Evolutionary conservation across 2,888 invertebrate species (phyloP).

Genomic region (Hirtodrosophila confusa): DNA sequence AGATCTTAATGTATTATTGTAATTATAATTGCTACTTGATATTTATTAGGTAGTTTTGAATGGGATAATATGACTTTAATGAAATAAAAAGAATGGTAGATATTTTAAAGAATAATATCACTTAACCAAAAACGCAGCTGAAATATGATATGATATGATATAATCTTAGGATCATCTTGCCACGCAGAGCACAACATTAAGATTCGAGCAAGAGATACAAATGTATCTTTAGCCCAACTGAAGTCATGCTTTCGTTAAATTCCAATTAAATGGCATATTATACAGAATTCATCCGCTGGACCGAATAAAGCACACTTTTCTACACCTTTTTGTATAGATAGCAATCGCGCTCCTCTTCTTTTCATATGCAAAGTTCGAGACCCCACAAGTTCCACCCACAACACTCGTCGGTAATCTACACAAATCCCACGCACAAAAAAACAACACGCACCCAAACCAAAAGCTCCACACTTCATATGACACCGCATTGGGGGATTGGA

Average conservation of each 20-base stretch:
- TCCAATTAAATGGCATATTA: no score
- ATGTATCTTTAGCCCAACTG: no score
- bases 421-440: slow-evolving; percentile 51
- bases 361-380: slow-evolving; percentile 28
- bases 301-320: slow-evolving; percentile 1
- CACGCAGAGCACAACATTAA: not conserved
- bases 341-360: slow-evolving; percentile 2
- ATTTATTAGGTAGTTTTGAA: no score
- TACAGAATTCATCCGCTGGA: no score
- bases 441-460: slow-evolving; percentile 43
- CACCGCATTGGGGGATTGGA: slow-evolving; percentile 9
- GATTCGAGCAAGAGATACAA: no score
- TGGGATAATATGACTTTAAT: no score
- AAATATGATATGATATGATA: slow-evolving; percentile 18
- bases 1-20: not conserved
- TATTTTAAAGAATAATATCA: not conserved
- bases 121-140: not conserved
- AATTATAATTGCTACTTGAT: no score
- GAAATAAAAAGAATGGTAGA: not conserved
- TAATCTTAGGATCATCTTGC: not conserved
- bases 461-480: slow-evolving; percentile 37
- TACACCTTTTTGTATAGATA: slow-evolving; percentile 14
- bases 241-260: no score
- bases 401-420: slow-evolving; percentile 22
- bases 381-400: slow-evolving; percentile 43